Evolutionary conservation across 1,140 invertebrate species (phyloP).

Genomic region (Microplitis demolitor): DNA sequence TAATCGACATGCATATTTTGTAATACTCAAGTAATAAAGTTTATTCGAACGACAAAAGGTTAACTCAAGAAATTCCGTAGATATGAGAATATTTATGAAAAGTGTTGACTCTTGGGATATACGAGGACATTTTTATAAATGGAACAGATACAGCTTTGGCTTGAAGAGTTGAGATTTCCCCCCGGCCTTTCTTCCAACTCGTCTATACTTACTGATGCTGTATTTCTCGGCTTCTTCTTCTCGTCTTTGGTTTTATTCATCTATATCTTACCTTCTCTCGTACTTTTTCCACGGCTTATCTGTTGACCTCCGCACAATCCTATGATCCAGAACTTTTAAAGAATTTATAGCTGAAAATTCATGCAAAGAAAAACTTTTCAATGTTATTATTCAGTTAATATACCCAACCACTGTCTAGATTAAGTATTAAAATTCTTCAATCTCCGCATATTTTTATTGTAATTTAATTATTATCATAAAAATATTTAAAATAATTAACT

Average conservation of each 20-base stretch:
- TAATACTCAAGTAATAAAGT: slow-evolving; percentile 2
- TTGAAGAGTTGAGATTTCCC: slow-evolving; percentile 23
- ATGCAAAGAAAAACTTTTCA: not conserved
- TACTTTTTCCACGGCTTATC: slow-evolving; percentile 9
- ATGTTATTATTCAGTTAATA: not conserved
- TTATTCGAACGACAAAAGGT: not conserved
- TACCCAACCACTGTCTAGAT: not conserved
- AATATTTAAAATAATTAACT: not conserved
- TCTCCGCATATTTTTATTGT: not conserved
- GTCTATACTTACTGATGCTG: not conserved
- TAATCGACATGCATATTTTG: slow-evolving; percentile 38
- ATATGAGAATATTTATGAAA: slow-evolving; percentile 18
- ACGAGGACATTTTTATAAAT: slow-evolving; percentile 26
- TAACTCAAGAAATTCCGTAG: not conserved
- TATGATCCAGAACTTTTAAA: not conserved
- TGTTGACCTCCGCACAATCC: slow-evolving; percentile 7
- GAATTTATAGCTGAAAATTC: slow-evolving; percentile 2
- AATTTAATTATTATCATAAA: not conserved
- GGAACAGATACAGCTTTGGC: slow-evolving; percentile 25
- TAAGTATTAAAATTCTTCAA: not conserved
- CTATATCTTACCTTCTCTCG: not conserved
- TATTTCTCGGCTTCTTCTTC: not conserved
- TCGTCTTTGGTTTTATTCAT: not conserved
- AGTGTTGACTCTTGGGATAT: slow-evolving; percentile 25
- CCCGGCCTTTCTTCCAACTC: slow-evolving; percentile 27